Percentiles rank a stretch among this genome's conserved stretches.
Evolutionary conservation across 2,797 vertebrate genomes (phyloP).

Genomic region (Graptemys geographica): DNA sequence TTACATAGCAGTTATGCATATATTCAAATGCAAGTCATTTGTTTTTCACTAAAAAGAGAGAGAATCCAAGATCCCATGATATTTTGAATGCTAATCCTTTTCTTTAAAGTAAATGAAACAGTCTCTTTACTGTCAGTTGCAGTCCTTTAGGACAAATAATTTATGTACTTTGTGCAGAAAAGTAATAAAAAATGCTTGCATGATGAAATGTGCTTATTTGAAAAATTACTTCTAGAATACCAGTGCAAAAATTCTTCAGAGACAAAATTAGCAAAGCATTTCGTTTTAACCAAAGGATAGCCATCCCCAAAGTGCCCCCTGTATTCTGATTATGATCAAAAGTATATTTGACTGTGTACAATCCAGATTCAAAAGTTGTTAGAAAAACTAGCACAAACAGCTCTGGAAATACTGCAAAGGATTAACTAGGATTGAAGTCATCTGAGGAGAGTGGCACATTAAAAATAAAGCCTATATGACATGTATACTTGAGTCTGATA

Average conservation of each 20-base stretch:
- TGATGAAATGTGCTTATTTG: conserved; percentile 64
- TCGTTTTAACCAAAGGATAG: conserved; percentile 58
- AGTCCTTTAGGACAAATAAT: conserved; percentile 77
- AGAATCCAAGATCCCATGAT: conserved; percentile 33
- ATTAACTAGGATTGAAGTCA: conserved; percentile 25
- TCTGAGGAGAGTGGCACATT: background rate
- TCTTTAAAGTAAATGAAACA: conserved; percentile 77
- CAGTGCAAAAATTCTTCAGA: conserved; percentile 65
- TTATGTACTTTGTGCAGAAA: conserved; percentile 58
- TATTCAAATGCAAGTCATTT: conserved; percentile 56
- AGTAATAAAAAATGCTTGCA: conserved; percentile 66
- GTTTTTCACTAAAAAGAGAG: conserved; percentile 42
- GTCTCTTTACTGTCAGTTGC: conserved; percentile 69
- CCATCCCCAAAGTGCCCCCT: conserved; percentile 12
- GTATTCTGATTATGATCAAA: conserved; percentile 48
- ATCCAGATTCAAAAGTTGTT: conserved; percentile 54
- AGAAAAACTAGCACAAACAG: conserved; percentile 39
- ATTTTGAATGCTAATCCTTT: conserved; percentile 81
- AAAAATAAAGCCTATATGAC: conserved; percentile 6
- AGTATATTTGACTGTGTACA: conserved; percentile 54
- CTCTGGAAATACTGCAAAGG: background rate
- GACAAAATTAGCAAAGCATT: conserved; percentile 49
- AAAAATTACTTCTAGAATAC: conserved; percentile 65
- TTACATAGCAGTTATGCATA: conserved; percentile 48
- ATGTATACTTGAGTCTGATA: background rate